Evolutionary conservation across 2,888 invertebrate species (phyloP).

Genomic region (Drosophila merina): DNA sequence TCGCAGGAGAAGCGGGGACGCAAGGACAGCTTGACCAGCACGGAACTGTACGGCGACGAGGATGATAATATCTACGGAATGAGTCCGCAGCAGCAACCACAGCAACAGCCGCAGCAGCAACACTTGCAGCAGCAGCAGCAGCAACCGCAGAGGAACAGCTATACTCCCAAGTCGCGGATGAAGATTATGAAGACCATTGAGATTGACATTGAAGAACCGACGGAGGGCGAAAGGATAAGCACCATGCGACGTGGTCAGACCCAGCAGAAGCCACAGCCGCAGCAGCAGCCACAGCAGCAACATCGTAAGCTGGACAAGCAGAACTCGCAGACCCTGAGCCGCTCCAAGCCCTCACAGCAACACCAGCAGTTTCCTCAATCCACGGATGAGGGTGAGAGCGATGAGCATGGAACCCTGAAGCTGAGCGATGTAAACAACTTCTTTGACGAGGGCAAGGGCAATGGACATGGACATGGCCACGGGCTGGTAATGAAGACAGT

Average conservation of each 20-base stretch:
- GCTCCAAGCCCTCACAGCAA: slow-evolving; percentile 51
- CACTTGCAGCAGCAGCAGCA: slow-evolving; percentile 21
- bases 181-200: slow-evolving; percentile 83
- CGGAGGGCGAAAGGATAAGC: slow-evolving; percentile 75
- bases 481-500: slow-evolving; percentile 89
- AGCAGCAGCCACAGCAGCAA: slow-evolving; percentile 26
- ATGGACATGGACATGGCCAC: slow-evolving; percentile 76
- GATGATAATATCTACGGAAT: slow-evolving; percentile 82
- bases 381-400: slow-evolving; percentile 81
- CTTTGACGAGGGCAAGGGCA: slow-evolving; percentile 82
- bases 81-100: slow-evolving; percentile 55
- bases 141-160: slow-evolving; percentile 67
- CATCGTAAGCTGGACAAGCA: slow-evolving; percentile 65
- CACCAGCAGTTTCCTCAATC: slow-evolving; percentile 69
- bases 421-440: slow-evolving; percentile 86
- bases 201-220: slow-evolving; percentile 82
- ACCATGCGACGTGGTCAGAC: slow-evolving; percentile 76
- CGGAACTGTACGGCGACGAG: slow-evolving; percentile 78
- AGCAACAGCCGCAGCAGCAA: slow-evolving; percentile 30
- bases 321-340: slow-evolving; percentile 59
- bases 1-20: slow-evolving; percentile 77
- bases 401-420: slow-evolving; percentile 82
- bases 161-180: slow-evolving; percentile 82
- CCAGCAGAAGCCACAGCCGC: slow-evolving; percentile 56
- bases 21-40: slow-evolving; percentile 81